Base-by-base conservation (phyloP, 2,888 invertebrate species). In the Eremobia ochroleuca region DNA sequence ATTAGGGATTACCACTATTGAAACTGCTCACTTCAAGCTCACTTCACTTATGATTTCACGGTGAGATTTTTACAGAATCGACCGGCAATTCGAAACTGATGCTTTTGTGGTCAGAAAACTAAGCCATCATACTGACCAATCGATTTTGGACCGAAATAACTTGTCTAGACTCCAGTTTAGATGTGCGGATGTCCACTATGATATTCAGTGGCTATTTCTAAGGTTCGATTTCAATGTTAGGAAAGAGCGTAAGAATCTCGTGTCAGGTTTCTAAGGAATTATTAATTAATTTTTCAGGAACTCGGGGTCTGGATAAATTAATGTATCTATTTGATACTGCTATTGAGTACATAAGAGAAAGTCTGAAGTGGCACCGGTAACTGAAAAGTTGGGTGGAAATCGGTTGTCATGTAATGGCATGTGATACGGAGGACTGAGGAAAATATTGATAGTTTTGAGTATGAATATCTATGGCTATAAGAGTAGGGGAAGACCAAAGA, bases 81-180 rank as follows among this genome's bases (percentile, higher is more conserved):
- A n/a, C n/a, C n/a, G n/a, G n/a, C n/a, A n/a, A n/a, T 31, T 31
- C 49, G 13, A n/a, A n/a, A 18, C 4, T 18, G 11, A 43, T 13
- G 4, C 15, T 18, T 61, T 11, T n/a, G 49, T 52, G 34, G 46
- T 55, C 25, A 43, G 21, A 43, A 55, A 62, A 55, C 18, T 25
- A 2, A 28, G 13, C 18, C 18, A 21, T 69, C 46, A 55, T 78
- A 70, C 31, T 79, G 55, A 40, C 21, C 28, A 69, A 78, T 70
- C n/a, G 62, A 46, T 64, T 58, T 28, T 5, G 31, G 4, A 43
- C 62, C 31, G 4, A 77, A 78, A 78, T 77, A 77, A 46, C 25
- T 46, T 18, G 69, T 55, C 62, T 67, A 67, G 67, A 77, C 67
- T 46, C 28, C 21, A 77, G 3, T 71, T 59, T 0, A 5, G 5